Evolutionary conservation across 2,113 vertebrate genomes (phyloP), one percentile per base, ranked within the genome.

Genomic region (Desmodus rotundus): DNA sequence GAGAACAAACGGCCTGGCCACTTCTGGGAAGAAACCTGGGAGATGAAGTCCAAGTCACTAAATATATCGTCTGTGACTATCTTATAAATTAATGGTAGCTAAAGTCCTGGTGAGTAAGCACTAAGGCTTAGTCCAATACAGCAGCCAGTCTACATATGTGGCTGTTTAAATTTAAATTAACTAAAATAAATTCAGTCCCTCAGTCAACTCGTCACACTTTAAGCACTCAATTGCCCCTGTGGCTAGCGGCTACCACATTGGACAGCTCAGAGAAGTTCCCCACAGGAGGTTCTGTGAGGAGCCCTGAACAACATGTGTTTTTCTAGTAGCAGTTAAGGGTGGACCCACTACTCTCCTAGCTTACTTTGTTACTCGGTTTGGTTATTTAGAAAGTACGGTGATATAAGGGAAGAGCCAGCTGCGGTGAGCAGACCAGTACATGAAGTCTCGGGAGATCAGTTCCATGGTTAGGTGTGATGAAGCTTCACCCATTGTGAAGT

Each of bases 211-310:
- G 4, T 19, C 65, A 7, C 31, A 47, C 43, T 26, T n/a, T 13
- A 67, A 31, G 45, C 0, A 0, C 58, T 82, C n/a, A 3, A 0
- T 67, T 45, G n/a, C 14, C 82, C 20, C 8, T 6, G 3, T 3
- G n/a, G 16, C 54, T 38, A 14, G 28, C 26, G 33, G 38, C 80
- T 24, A 0, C 54, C 13, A 0, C 1, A 16, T 3, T 3, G 33
- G 65, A 41, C 11, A n/a, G 31, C 36, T 9, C 24, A 36, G 33
- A 5, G 0, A 13, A 33, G 70, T 54, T 43, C 22, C 0, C 7
- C 1, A 36, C 3, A 36, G 33, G 22, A 31, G 16, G 52, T 15
- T 36, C 54, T 63, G 7, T 17, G 28, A 54, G 28, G 13, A 22
- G 33, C 0, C 0, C 38, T n/a, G 10, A 78, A 74, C 52, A 9